Evolutionary conservation across 2,113 vertebrate genomes (phyloP).

Genomic region (Alosa alosa): DNA sequence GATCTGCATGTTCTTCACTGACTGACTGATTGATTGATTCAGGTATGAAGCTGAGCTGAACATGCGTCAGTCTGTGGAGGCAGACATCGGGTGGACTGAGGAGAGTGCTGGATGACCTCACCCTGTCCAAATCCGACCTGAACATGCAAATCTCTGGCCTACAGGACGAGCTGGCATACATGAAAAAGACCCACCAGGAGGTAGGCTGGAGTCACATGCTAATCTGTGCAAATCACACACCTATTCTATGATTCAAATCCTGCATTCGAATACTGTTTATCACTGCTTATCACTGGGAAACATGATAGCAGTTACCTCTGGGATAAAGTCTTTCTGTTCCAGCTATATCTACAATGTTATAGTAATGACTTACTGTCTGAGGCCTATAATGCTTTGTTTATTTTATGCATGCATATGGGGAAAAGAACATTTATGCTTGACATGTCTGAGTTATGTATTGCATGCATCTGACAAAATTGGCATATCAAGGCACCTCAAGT

Average conservation of each 20-base stretch:
- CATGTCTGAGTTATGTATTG: neutral
- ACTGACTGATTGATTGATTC: neutral
- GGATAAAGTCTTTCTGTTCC: neutral
- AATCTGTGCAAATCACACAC: neutral
- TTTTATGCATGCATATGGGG: too few relatives aligned
- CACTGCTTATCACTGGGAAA: neutral
- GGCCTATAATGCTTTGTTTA: too few relatives aligned
- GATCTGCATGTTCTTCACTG: too few relatives aligned
- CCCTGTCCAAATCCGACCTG: slow-evolving; percentile 60
- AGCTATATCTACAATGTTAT: neutral
- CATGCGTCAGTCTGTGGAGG: slow-evolving; percentile 78
- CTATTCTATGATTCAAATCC: neutral
- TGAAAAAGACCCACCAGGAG: slow-evolving; percentile 47
- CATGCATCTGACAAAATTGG: neutral
- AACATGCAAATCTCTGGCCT: slow-evolving; percentile 53
- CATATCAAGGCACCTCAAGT: neutral
- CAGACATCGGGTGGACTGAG: slow-evolving; percentile 75
- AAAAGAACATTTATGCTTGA: neutral
- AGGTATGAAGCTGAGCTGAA: slow-evolving; percentile 81
- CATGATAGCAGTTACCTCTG: neutral
- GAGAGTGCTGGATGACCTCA: slow-evolving; percentile 66
- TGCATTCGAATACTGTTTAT: neutral
- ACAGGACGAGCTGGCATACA: slow-evolving; percentile 51
- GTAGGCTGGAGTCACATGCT: slow-evolving; percentile 1
- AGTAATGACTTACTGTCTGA: neutral